These are phyloP conservation scores for Sebastes glaucus DNA, from an alignment of 2,797 vertebrate species.

Conservation along the genomic window DNA sequence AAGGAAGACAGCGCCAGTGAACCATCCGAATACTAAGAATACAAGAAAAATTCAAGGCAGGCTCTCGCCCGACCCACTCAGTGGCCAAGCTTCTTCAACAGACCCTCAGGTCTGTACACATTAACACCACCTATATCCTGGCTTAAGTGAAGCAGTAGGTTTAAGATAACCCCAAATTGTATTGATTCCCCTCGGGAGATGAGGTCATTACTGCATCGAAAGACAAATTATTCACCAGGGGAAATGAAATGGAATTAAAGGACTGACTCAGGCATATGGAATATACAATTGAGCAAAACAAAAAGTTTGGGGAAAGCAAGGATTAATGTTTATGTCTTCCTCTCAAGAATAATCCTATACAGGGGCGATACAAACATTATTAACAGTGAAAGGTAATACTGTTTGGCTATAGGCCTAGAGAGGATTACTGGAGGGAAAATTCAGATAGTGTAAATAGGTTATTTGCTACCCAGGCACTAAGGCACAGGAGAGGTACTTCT, in stretches of 20 bases:
- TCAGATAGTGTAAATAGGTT: constrained; percentile 5
- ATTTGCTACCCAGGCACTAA: not conserved
- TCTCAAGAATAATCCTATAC: not conserved
- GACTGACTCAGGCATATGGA: not conserved
- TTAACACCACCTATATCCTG: not conserved
- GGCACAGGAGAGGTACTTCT: not conserved
- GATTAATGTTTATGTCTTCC: not conserved
- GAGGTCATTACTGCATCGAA: not conserved
- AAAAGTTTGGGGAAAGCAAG: not conserved
- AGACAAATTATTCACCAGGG: not conserved
- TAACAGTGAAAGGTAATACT: constrained; percentile 1
- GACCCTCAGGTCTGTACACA: not conserved
- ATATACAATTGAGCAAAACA: not conserved
- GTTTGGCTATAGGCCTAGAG: not conserved
- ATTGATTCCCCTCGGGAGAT: not conserved
- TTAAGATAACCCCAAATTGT: not conserved
- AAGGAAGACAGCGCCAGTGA: not conserved
- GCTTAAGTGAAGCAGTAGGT: not conserved
- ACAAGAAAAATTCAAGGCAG: not conserved
- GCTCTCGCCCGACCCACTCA: not conserved
- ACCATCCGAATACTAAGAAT: not conserved
- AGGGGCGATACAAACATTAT: not conserved
- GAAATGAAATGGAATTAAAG: not conserved
- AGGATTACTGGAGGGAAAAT: not conserved
- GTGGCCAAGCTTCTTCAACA: not conserved